phyloP scores from a whole-genome alignment of 1,140 invertebrate species.

The Agrypnia vestita region DNA sequence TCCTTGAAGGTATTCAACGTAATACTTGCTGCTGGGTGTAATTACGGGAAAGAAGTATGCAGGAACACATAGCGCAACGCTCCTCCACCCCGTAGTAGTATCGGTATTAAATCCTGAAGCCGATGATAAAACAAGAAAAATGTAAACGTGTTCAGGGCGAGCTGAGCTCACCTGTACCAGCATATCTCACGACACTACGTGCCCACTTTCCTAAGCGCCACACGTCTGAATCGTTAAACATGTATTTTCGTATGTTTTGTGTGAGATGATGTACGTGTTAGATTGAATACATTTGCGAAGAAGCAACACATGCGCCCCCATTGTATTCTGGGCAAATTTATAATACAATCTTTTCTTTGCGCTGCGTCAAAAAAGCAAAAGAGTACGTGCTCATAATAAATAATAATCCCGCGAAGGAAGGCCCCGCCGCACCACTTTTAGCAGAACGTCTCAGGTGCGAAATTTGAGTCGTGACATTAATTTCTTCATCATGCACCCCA shows the following conservation, averaged over 20 bases:
- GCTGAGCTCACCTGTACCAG: neutral
- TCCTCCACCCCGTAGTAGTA: too few relatives aligned
- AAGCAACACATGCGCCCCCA: slow-evolving; percentile 58
- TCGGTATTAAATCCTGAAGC: too few relatives aligned
- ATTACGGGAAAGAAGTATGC: too few relatives aligned
- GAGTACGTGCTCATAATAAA: slow-evolving; percentile 60
- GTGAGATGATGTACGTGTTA: slow-evolving; percentile 57
- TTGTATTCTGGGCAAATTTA: slow-evolving; percentile 46
- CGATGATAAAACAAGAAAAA: neutral
- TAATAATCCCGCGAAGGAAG: slow-evolving; percentile 54
- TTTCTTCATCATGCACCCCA: slow-evolving; percentile 50
- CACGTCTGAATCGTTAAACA: slow-evolving; percentile 59
- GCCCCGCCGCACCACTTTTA: slow-evolving; percentile 38
- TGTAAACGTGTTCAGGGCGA: slow-evolving; percentile 8
- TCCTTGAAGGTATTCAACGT: too few relatives aligned
- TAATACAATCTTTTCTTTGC: slow-evolving; percentile 55
- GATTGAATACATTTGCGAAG: slow-evolving; percentile 59
- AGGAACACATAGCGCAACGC: too few relatives aligned
- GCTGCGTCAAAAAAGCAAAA: slow-evolving; percentile 49
- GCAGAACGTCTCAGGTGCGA: slow-evolving; percentile 57
- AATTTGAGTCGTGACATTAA: slow-evolving; percentile 55
- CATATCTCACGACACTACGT: slow-evolving; percentile 52
- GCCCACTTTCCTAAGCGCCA: slow-evolving; percentile 45
- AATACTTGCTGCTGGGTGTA: too few relatives aligned
- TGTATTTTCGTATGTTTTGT: slow-evolving; percentile 59